phyloP scores from a whole-genome alignment of 2,797 vertebrate species.

The Heliangelus exortis region DNA sequence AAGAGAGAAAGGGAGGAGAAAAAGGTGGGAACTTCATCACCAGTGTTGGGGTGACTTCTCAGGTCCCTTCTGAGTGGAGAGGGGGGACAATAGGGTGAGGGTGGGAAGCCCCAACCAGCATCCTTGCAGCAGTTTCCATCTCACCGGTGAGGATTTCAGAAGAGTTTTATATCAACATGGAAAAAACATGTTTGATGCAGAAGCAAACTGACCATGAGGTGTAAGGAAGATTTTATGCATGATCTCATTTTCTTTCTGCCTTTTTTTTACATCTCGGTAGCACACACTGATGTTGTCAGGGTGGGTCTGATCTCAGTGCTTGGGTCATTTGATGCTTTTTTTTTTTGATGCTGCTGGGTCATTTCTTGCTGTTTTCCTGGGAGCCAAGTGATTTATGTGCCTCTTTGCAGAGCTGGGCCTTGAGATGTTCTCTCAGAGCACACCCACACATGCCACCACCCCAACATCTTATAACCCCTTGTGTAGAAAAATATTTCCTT shows the following conservation, averaged over 20 bases:
- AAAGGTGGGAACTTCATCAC: fast-evolving
- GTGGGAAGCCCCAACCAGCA: neutral
- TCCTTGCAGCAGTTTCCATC: neutral
- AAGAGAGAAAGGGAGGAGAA: neutral
- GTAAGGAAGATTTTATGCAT: neutral
- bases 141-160: neutral
- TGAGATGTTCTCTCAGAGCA: neutral
- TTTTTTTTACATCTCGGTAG: neutral
- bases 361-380: neutral
- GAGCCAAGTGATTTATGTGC: conserved; percentile 25
- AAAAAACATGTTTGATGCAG: neutral
- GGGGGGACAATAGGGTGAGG: fast-evolving
- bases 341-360: no score
- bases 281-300: neutral
- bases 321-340: neutral
- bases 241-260: neutral
- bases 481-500: conserved; percentile 59
- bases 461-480: neutral
- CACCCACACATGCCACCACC: conserved; percentile 15
- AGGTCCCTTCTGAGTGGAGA: fast-evolving
- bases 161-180: neutral
- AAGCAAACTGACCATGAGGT: neutral
- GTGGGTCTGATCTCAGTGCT: neutral
- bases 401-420: conserved; percentile 10
- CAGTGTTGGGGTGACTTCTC: neutral